Evolutionary conservation across 2,113 vertebrate genomes (phyloP).

Genomic region (Haplochromis vanheusdeni): DNA sequence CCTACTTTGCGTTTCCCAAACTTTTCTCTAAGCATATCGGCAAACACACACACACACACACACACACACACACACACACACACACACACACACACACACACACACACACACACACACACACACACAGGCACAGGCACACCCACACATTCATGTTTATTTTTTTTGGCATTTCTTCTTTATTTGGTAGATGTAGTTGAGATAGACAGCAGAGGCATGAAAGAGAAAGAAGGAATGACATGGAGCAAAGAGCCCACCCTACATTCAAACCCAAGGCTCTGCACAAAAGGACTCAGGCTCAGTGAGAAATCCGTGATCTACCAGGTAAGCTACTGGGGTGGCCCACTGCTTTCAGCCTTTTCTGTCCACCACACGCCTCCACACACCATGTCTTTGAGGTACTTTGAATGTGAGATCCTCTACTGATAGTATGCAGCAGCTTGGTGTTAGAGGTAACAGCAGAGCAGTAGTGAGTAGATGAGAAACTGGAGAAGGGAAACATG

Average conservation of each 20-base stretch:
- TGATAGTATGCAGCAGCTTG: background rate
- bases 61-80: too few species aligned
- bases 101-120: too few species aligned
- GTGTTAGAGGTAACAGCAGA: slow-evolving; percentile 24
- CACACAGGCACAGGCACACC: background rate
- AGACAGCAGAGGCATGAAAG: background rate
- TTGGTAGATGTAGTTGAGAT: background rate
- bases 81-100: too few species aligned
- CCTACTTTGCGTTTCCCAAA: too few species aligned
- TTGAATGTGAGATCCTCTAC: slow-evolving; percentile 9
- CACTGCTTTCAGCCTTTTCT: slow-evolving; percentile 23
- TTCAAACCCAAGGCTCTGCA: background rate
- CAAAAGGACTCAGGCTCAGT: background rate
- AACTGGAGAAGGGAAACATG: background rate
- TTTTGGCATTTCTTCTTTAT: background rate
- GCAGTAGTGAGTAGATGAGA: background rate
- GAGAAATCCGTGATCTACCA: background rate
- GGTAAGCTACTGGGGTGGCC: background rate
- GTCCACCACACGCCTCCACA: slow-evolving; percentile 15
- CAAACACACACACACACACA: too few species aligned
- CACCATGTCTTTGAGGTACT: slow-evolving; percentile 16
- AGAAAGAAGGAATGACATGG: background rate
- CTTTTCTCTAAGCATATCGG: too few species aligned
- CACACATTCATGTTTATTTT: background rate
- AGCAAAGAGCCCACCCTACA: background rate